Evolutionary conservation across 2,797 vertebrate species (phyloP).

Genomic region (Eospalax fontanierii): DNA sequence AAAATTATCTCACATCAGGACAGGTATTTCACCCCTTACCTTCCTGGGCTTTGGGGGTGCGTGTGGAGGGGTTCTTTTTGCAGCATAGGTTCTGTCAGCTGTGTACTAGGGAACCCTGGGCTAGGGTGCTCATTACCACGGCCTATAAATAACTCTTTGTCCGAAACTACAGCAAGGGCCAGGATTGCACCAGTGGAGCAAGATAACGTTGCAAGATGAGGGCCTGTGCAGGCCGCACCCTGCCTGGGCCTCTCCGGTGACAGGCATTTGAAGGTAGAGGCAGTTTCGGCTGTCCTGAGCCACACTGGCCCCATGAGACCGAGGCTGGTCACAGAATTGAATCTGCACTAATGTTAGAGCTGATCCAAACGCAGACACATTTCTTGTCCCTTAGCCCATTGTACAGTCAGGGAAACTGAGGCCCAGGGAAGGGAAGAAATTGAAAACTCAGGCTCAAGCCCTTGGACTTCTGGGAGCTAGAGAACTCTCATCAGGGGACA

Average conservation of each 20-base stretch:
- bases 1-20: not conserved
- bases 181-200: slow-evolving; percentile 60
- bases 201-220: slow-evolving; percentile 64
- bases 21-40: not conserved
- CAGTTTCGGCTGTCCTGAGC: not conserved
- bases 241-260: slow-evolving; percentile 78
- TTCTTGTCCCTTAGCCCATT: not conserved
- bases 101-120: not conserved
- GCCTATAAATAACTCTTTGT: slow-evolving; percentile 72
- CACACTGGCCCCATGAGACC: not conserved
- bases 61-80: slow-evolving; percentile 12
- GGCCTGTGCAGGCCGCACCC: slow-evolving; percentile 72
- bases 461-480: not conserved
- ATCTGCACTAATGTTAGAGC: not conserved
- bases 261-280: slow-evolving; percentile 32
- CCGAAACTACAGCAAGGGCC: slow-evolving; percentile 68
- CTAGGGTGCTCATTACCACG: slow-evolving; percentile 69
- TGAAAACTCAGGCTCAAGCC: not conserved
- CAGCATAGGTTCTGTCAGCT: not conserved
- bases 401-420: slow-evolving; percentile 20
- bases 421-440: not conserved
- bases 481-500: not conserved
- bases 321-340: not conserved
- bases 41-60: not conserved
- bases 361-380: not conserved